These are phyloP conservation scores for Nannospalax galili DNA, from an alignment of 2,113 vertebrate genomes.

Conservation along the genomic window DNA sequence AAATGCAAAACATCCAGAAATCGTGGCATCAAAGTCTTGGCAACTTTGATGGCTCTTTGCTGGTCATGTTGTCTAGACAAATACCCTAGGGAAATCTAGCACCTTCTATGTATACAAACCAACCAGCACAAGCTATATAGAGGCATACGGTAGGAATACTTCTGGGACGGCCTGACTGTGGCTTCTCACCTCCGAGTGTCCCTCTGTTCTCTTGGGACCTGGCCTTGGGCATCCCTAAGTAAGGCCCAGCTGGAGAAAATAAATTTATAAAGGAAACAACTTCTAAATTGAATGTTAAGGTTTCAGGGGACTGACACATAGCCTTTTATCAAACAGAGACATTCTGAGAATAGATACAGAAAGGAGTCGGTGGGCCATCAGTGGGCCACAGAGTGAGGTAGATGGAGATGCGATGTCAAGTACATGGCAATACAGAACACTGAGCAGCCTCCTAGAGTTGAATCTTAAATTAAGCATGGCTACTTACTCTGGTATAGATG, in stretches of 20 bases:
- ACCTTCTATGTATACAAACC: fast-evolving
- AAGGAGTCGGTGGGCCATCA: background rate
- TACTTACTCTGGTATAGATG: background rate
- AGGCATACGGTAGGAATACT: background rate
- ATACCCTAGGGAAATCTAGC: background rate
- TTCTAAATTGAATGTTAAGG: too few species aligned
- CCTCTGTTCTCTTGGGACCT: background rate
- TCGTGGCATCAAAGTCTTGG: too few species aligned
- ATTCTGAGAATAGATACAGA: background rate
- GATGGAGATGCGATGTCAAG: background rate
- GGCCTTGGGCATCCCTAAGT: background rate
- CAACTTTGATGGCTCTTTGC: background rate
- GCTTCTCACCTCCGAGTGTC: background rate
- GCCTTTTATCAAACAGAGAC: too few species aligned
- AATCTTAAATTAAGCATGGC: fast-evolving
- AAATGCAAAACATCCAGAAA: background rate
- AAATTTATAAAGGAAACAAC: too few species aligned
- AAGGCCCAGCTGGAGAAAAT: background rate
- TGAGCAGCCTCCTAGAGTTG: fast-evolving
- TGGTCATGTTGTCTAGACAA: background rate
- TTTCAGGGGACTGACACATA: too few species aligned
- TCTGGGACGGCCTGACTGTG: background rate
- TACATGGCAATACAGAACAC: fast-evolving
- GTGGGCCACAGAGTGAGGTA: too few species aligned
- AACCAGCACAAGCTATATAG: fast-evolving